phyloP scores from a whole-genome alignment of 1,140 invertebrate genomes.

The Spodoptera frugiperda region DNA sequence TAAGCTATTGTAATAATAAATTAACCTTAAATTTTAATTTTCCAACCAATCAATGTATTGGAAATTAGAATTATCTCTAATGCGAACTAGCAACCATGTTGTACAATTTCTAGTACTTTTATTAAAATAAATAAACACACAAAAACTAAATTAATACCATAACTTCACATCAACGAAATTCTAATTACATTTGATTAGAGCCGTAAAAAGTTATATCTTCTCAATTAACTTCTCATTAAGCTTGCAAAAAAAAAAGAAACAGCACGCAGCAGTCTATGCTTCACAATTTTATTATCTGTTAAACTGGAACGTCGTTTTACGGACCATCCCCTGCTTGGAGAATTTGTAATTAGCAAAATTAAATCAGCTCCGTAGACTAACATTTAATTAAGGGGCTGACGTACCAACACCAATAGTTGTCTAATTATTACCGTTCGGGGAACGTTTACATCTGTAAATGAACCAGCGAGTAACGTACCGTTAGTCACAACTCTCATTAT shows the following conservation, averaged over 20 bases:
- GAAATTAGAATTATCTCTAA: no score
- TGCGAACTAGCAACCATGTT: no score
- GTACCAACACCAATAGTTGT: slow-evolving; percentile 15
- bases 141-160: no score
- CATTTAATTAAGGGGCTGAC: slow-evolving; percentile 34
- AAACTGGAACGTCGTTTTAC: slow-evolving; percentile 25
- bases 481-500: background rate
- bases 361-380: slow-evolving; percentile 36
- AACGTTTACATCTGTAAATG: background rate
- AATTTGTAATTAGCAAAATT: slow-evolving; percentile 41
- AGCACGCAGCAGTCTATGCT: slow-evolving; percentile 1
- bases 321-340: slow-evolving; percentile 34
- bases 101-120: no score
- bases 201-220: background rate
- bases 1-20: no score
- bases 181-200: background rate
- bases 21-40: no score
- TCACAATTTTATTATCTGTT: slow-evolving; percentile 38
- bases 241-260: slow-evolving; percentile 5
- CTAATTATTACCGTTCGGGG: slow-evolving; percentile 9
- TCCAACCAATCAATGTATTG: no score
- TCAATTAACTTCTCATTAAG: slow-evolving; percentile 13
- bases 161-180: background rate
- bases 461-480: background rate
- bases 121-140: no score